phyloP scores from a whole-genome alignment of 2,797 vertebrate species.

The Sebastes cheni region DNA sequence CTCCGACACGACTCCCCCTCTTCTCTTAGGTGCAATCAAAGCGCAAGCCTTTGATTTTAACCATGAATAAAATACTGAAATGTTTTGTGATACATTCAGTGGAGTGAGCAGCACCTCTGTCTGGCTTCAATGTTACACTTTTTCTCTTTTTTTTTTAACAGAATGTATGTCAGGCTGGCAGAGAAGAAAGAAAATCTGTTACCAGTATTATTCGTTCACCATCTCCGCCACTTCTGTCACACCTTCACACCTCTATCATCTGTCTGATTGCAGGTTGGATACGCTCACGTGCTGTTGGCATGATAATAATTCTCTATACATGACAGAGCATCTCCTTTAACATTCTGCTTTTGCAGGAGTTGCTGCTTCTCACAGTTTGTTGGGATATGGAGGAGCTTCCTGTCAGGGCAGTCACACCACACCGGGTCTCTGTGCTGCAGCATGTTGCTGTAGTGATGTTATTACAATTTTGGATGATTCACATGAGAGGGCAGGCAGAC shows the following conservation, averaged over 20 bases:
- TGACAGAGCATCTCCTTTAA: conserved; percentile 1
- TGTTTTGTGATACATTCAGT: conserved; percentile 46
- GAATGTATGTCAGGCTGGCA: conserved; percentile 22
- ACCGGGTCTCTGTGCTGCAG: conserved; percentile 21
- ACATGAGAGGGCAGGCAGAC: conserved; percentile 57
- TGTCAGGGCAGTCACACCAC: conserved; percentile 47
- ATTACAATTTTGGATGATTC: conserved; percentile 69
- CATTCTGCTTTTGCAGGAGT: neutral
- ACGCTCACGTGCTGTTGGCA: neutral
- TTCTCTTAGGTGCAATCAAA: conserved; percentile 47
- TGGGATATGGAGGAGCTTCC: conserved; percentile 15
- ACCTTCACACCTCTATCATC: conserved; percentile 2
- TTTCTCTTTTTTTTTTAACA: neutral
- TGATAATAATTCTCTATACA: neutral
- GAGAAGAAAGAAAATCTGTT: neutral
- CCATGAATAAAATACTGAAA: conserved; percentile 45
- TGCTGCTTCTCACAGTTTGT: conserved; percentile 21
- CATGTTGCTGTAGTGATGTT: conserved; percentile 50
- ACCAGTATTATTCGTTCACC: conserved; percentile 22
- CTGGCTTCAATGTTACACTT: neutral
- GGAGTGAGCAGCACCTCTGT: conserved; percentile 19
- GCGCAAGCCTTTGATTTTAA: conserved; percentile 43
- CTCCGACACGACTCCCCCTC: conserved; percentile 28
- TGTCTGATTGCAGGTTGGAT: conserved; percentile 2
- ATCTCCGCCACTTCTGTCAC: conserved; percentile 22